Base-by-base conservation (phyloP, 1,140 invertebrate species). In the Phymorhynchus buccinoides region DNA sequence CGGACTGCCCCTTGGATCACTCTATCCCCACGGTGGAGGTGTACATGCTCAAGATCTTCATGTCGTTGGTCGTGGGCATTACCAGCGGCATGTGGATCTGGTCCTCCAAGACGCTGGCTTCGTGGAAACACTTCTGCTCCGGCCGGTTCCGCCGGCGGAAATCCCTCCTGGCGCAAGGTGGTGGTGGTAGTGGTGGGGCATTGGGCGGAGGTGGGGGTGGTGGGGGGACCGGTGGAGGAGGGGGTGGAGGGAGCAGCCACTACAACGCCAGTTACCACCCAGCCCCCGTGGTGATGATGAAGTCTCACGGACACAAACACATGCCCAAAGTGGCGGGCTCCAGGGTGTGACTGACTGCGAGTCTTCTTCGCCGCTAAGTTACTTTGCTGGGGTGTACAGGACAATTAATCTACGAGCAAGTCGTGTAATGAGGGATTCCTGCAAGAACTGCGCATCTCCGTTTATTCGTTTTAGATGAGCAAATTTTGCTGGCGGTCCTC, bases 1-100 rank as follows among this genome's bases (percentile, higher is more conserved):
- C 88, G 68, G 89, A 90, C 71, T 94, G 93, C 80, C 87, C 88
- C 22, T 81, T 94, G 68, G 89, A 91, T 37, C 87, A 90, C 35
- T 94, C 93, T 18, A 92, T 94, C 35, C 93, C 94, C 0, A 91
- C 91, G 9, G 91, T 93, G 35, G 93, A 93, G 86, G 91, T 93
- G 16, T 93, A 90, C 79, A 93, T 93, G 96, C 96, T 97, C 73
- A 99, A 94, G 83, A 93, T 94, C 78, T 94, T 94, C 88, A 94
- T 94, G 94, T 93, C 93, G 27, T 88, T 95, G 12, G 93, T 95
- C 0, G 94, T 95, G 12, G 95, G 95, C 62, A 95, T 95, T 87
- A 95, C 95, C 1, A 94, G 94, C 39, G 92, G 92, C 0, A 93
- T 93, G 92, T 94, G 93, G 93, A 90, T 93, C 66, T 93, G 92